Conservation (phyloP, 2,888 invertebrate species). For the Hecatera dysodea region DNA sequence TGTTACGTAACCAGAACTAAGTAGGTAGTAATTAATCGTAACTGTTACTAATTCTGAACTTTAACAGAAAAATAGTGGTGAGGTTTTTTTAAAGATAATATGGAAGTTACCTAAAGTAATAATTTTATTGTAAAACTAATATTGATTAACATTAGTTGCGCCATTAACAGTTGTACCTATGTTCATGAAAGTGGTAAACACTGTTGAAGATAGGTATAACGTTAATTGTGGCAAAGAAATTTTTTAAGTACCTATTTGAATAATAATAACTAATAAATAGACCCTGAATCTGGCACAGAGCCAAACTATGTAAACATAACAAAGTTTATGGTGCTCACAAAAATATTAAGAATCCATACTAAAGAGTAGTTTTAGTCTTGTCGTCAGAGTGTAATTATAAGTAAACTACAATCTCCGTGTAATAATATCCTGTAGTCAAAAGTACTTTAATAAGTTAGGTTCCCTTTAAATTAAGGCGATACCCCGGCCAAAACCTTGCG, state of each 20-base stretch:
- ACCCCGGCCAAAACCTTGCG: no score
- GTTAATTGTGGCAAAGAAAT: constrained; percentile 37
- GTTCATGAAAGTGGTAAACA: constrained; percentile 9
- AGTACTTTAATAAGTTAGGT: no score
- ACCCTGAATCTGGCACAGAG: constrained; percentile 31
- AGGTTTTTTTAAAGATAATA: neutral
- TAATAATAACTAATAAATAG: constrained; percentile 14
- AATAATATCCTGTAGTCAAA: no score
- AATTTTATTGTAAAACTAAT: neutral
- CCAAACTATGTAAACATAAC: constrained; percentile 25
- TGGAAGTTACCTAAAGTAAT: neutral
- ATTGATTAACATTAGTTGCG: neutral
- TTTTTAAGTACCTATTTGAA: neutral
- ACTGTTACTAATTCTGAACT: neutral
- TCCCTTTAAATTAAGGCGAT: no score
- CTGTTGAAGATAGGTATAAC: neutral
- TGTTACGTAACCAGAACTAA: neutral
- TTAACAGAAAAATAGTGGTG: no score
- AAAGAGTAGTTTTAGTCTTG: neutral
- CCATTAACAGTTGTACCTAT: constrained; percentile 13
- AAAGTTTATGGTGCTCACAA: neutral
- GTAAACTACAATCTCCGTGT: neutral
- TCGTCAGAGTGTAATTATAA: neutral
- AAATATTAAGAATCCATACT: neutral
- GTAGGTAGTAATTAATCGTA: neutral